Evolutionary conservation across 1,140 invertebrate species (phyloP), one percentile per base, ranked within the genome.

Genomic region (Calephelis nemesis): DNA sequence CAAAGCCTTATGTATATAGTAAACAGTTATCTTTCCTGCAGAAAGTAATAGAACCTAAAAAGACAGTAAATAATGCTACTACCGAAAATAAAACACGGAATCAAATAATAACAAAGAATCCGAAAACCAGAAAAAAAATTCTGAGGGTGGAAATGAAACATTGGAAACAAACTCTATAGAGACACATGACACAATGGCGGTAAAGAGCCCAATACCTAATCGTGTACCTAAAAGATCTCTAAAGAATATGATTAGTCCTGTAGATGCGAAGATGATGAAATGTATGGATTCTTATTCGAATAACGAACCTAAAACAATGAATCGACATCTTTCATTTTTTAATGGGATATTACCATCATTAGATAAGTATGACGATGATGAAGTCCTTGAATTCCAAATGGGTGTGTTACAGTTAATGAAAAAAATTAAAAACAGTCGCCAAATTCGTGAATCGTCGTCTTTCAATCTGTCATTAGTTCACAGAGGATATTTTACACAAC

Each of bases 341-440:
- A 71, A 76, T 62, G 72, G 72, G 42, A 74, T 76, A 70, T 68
- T 76, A 70, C 70, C 75, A 70, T 62, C 75, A 65, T 71, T 76
- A 71, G 68, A 74, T 67, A 64, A 71, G 68, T 71, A 47, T 71
- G 64, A 70, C 67, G 75, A 77, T 67, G 65, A 77, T 71, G 73
- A 74, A 74, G 69, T 74, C 40, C 70, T 74, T n/a, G 73, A 77
- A 69, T 73, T 74, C 50, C 73, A 77, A 77, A 74, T 77, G 66
- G 73, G 68, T 47, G 75, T 77, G 52, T 42, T 73, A 67, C 73
- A 77, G 58, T 71, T 77, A 69, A 49, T 74, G 73, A 77, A 77
- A 72, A 74, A 74, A 63, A 77, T 77, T 62, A 74, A 72, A 72
- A 77, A 54, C 70, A 19, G 15, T 71, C 70, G 68, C 65, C 70